Evolutionary conservation across 2,113 vertebrate genomes (phyloP), one percentile per base, ranked within the genome.

Genomic region (Phaethon lepturus): DNA sequence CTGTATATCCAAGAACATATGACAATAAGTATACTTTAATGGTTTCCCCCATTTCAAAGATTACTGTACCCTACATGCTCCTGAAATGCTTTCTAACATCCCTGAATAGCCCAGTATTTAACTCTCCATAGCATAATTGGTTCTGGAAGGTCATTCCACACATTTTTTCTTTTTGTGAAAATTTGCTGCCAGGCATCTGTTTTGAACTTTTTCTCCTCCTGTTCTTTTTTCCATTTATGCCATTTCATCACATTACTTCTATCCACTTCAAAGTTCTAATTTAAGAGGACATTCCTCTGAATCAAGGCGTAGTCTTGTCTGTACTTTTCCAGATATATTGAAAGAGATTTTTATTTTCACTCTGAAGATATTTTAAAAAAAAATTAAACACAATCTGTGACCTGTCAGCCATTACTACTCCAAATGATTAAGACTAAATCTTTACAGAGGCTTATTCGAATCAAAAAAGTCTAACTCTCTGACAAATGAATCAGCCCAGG

Each of bases 231-330:
- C 66, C 17, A 40, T 63, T 98, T 96, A 93, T 81, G 89, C 86
- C 45, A 94, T 96, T 89, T 97, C 96, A 98, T 85, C 96, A 67
- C 72, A 94, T 98, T 94, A 96, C 60, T 93, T 95, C 66, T 13
- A 90, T 72, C 77, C 90, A 77, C 52, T 88, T 92, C 84, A 94
- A 94, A 92, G 29, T 55, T 78, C 58, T 95, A 94, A 98, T 97
- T 96, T 95, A 96, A 95, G 86, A 97, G 85, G 87, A 96, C 93
- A 94, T 97, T 94, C 44, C 45, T 86, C 78, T 95, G 88, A 96
- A 96, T 95, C 68, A 93, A 24, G 19, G 23, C 31, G 87, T 93
- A 86, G 73, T 69, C 77, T 94, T 95, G 92, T 79, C 33, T 10
- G 33, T n/a, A 90, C 71, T 66, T 90, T 84, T 76, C 38, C 47